Base-by-base conservation (phyloP, 2,797 vertebrate genomes). In the Pangasius macronema region DNA sequence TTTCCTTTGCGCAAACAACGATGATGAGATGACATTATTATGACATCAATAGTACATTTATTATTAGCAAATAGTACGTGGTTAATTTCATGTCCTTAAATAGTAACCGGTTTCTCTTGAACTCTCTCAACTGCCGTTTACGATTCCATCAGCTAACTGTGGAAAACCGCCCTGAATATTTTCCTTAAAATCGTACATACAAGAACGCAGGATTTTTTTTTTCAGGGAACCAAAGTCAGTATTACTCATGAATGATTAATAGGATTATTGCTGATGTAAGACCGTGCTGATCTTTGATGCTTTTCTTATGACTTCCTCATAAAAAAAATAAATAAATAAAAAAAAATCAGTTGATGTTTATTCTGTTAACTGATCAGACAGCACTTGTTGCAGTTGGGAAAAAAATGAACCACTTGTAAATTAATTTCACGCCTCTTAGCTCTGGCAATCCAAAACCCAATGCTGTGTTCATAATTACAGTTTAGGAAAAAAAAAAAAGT, bases 221-320 rank as follows among this genome's bases (percentile, higher is more conserved):
- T 49, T 20, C 42, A 46, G 55, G 63, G 33, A 33, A 86, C 22
- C 42, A 63, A 82, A 67, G 22, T 67, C 53, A n/a, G 42, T 83
- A 86, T 84, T 86, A 81, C 42, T 83, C 3, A 10, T 42, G 42
- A 33, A 75, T 53, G 53, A 22, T 72, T 14, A 53, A 33, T 73
- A 77, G 46, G n/a, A 84, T 72, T 88, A 87, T 75, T 93, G 90
- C 90, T 92, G 84, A 84, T 89, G 85, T 82, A 90, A 88, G 80
- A 89, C 83, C 22, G 79, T 86, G 77, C 75, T 82, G 20, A 53
- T 36, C 55, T 80, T 68, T 63, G 6, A 81, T 84, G 46, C 77
- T 30, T 70, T 61, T 80, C 82, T 87, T 46, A 59, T 46, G 24
- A 68, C 42, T 70, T 65, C 22, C 79, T 49, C 20, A 0, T 30